phyloP scores from a whole-genome alignment of 2,113 vertebrate genomes.

The Poeciliopsis occidentalis region DNA sequence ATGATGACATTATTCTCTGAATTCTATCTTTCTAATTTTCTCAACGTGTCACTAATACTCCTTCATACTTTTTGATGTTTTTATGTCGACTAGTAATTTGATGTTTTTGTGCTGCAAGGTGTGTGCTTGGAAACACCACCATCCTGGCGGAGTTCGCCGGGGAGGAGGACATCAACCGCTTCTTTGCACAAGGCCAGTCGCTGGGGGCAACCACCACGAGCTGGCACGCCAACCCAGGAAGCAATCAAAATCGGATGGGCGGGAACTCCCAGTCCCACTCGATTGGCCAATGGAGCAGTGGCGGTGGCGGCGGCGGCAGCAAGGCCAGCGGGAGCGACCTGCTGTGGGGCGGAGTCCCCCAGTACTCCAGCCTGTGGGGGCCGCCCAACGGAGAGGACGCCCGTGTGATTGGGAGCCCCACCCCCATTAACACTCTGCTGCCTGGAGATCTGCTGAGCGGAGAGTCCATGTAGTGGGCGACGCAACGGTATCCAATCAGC shows the following conservation, averaged over 20 bases:
- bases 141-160: slow-evolving; percentile 98
- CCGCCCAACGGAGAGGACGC: slow-evolving; percentile 89
- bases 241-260: slow-evolving; percentile 87
- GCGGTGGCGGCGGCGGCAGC: slow-evolving; percentile 72
- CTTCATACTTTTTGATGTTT: neutral
- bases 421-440: slow-evolving; percentile 92
- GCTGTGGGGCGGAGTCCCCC: slow-evolving; percentile 93
- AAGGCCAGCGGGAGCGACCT: slow-evolving; percentile 86
- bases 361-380: slow-evolving; percentile 98
- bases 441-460: slow-evolving; percentile 95
- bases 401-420: slow-evolving; percentile 93
- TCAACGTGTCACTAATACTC: too few species aligned
- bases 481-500: slow-evolving; percentile 44
- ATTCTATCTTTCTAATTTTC: too few species aligned
- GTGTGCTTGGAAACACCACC: slow-evolving; percentile 98
- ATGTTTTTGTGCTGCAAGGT: slow-evolving; percentile 78
- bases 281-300: slow-evolving; percentile 89
- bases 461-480: slow-evolving; percentile 87
- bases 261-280: slow-evolving; percentile 84
- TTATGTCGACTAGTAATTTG: neutral
- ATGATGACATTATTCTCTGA: too few species aligned
- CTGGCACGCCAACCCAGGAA: slow-evolving; percentile 93
- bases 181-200: slow-evolving; percentile 96
- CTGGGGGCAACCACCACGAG: slow-evolving; percentile 90
- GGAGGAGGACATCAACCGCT: slow-evolving; percentile 97